phyloP scores from a whole-genome alignment of 2,888 invertebrate genomes.

The Chorisops tibialis region DNA sequence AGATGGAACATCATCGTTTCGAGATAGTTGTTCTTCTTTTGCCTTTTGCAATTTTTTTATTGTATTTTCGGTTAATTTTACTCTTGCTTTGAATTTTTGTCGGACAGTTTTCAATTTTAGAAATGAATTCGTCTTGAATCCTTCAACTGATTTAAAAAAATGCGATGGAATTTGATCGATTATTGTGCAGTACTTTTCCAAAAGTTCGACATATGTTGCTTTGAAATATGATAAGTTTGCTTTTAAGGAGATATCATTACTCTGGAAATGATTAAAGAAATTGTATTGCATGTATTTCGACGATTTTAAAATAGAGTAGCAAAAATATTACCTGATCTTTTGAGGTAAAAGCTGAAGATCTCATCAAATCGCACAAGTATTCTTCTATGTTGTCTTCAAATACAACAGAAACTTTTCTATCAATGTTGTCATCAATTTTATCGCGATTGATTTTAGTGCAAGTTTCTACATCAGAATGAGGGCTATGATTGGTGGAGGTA shows the following conservation, averaged over 20 bases:
- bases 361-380: constrained; percentile 23
- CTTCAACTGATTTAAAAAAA: constrained; percentile 60
- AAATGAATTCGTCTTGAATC: constrained; percentile 58
- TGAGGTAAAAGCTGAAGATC: constrained; percentile 1
- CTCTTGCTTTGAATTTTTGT: constrained; percentile 59
- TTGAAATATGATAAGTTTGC: constrained; percentile 45
- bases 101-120: constrained; percentile 58
- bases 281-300: not conserved
- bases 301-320: not conserved
- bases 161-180: constrained; percentile 63
- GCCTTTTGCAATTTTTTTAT: constrained; percentile 38
- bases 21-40: constrained; percentile 28
- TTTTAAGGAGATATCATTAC: constrained; percentile 8
- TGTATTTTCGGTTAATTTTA: constrained; percentile 50
- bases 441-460: not conserved
- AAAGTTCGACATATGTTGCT: constrained; percentile 58
- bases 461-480: not conserved
- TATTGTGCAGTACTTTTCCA: constrained; percentile 62
- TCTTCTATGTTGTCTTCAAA: constrained; percentile 25
- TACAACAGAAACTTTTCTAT: constrained; percentile 8
- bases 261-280: not conserved
- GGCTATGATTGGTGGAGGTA: not conserved
- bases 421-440: not conserved
- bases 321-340: constrained; percentile 22
- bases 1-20: constrained; percentile 7